Conservation (phyloP, 2,113 vertebrate species). For the Alosa alosa region DNA sequence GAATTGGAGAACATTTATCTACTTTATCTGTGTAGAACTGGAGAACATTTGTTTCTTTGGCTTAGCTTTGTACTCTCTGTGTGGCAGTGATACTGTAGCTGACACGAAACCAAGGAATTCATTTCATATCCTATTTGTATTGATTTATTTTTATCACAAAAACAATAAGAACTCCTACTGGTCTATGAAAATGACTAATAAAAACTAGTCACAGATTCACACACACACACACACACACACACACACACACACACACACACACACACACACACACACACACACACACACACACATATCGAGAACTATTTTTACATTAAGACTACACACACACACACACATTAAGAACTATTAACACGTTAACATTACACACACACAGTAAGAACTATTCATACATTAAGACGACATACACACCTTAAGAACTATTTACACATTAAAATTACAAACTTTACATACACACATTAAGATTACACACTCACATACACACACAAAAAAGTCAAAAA, state of each 20-base stretch:
- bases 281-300: background rate
- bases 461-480: background rate
- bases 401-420: background rate
- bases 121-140: too few species aligned
- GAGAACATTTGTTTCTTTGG: too few species aligned
- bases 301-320: background rate
- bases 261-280: constrained; percentile 2
- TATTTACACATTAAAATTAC: too few species aligned
- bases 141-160: too few species aligned
- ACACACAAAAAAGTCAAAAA: background rate
- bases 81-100: too few species aligned
- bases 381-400: background rate
- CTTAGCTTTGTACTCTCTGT: too few species aligned
- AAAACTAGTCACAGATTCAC: background rate
- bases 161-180: too few species aligned
- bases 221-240: background rate
- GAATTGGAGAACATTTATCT: too few species aligned
- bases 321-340: background rate
- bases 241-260: background rate
- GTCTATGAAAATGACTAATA: too few species aligned
- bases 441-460: background rate
- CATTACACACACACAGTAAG: background rate
- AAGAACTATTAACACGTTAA: too few species aligned
- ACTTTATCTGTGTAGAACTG: too few species aligned
- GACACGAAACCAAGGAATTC: too few species aligned